Percentiles rank a stretch among this genome's conserved stretches.
Evolutionary conservation across 2,113 vertebrate species (phyloP).

Genomic region (Colistium nudipinnis): DNA sequence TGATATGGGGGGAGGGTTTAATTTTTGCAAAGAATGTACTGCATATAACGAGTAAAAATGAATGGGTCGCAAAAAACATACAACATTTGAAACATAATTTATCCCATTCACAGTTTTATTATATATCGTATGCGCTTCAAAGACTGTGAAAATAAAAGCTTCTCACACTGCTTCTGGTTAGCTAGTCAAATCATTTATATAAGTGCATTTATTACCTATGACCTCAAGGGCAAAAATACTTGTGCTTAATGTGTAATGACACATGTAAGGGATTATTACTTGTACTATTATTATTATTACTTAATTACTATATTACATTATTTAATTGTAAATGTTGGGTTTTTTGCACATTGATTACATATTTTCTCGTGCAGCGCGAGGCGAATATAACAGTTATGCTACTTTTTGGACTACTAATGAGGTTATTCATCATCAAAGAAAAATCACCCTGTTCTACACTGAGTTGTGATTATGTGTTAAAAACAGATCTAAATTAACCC

Average conservation of each 20-base stretch:
- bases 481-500: too few relatives aligned
- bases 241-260: not conserved
- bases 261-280: not conserved
- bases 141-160: not conserved
- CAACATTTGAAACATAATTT: not conserved
- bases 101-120: not conserved
- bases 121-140: not conserved
- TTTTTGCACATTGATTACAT: not conserved
- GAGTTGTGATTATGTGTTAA: too few relatives aligned
- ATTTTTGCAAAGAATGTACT: constrained; percentile 38
- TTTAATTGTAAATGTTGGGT: constrained; percentile 6
- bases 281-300: not conserved
- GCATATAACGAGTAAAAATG: constrained; percentile 1
- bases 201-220: constrained; percentile 30
- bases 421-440: too few relatives aligned
- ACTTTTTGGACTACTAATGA: not conserved
- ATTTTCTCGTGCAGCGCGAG: constrained; percentile 7
- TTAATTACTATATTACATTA: not conserved
- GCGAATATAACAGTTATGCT: constrained; percentile 6
- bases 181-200: not conserved
- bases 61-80: not conserved
- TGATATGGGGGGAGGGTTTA: not conserved
- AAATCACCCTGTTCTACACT: too few relatives aligned
- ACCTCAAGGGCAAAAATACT: not conserved
- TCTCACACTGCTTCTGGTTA: not conserved